phyloP scores from a whole-genome alignment of 2,888 invertebrate species.

The Melanchra persicariae region DNA sequence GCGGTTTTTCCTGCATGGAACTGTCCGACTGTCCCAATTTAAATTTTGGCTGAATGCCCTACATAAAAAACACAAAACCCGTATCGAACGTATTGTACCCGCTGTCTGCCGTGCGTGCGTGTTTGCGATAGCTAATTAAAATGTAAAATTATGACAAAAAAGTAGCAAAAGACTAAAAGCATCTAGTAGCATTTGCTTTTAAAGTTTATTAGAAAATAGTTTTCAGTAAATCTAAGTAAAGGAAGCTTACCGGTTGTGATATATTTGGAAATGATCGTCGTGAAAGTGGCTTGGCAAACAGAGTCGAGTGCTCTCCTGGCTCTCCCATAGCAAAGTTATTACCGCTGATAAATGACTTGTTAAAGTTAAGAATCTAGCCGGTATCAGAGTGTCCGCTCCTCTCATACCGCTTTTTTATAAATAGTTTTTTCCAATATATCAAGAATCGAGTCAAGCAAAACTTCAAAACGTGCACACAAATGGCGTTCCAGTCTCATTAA shows the following conservation, averaged over 20 bases:
- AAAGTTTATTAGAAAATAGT: not conserved
- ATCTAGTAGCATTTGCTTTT: not conserved
- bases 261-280: slow-evolving; percentile 89
- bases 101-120: slow-evolving; percentile 16
- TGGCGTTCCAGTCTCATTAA: slow-evolving; percentile 5
- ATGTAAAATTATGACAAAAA: slow-evolving; percentile 51
- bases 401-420: slow-evolving; percentile 80
- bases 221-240: not conserved
- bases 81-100: not conserved
- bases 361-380: slow-evolving; percentile 93
- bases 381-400: slow-evolving; percentile 89
- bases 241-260: slow-evolving; percentile 89
- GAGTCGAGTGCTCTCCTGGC: slow-evolving; percentile 88
- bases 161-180: not conserved
- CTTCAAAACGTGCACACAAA: slow-evolving; percentile 53
- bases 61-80: not conserved
- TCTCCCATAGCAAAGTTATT: slow-evolving; percentile 93
- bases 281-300: slow-evolving; percentile 89
- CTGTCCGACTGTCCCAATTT: slow-evolving; percentile 16
- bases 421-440: slow-evolving; percentile 20
- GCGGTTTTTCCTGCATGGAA: not conserved
- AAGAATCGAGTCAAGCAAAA: slow-evolving; percentile 15
- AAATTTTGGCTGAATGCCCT: slow-evolving; percentile 51
- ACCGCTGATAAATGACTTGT: slow-evolving; percentile 93
- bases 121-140: not conserved